Percentiles rank a stretch among this genome's conserved stretches.
These are phyloP conservation scores for Andrena dorsata DNA, from an alignment of 2,888 invertebrate species.

Conservation along the genomic window DNA sequence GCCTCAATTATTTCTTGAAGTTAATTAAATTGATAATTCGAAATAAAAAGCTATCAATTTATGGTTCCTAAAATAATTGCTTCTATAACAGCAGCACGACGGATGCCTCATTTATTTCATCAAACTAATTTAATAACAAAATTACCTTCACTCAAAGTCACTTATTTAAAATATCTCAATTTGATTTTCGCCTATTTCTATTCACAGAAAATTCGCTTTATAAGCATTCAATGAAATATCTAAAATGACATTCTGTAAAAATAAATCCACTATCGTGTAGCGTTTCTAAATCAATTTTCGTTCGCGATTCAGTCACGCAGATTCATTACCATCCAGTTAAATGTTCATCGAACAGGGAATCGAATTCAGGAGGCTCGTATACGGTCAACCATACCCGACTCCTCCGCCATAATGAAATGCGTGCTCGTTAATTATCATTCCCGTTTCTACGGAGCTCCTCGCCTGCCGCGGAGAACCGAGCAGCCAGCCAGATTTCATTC, in stretches of 20 bases:
- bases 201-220: neutral
- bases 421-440: slow-evolving; percentile 46
- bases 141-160: neutral
- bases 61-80: no score
- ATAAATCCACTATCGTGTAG: no score
- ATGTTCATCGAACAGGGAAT: neutral
- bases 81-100: no score
- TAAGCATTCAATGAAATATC: neutral
- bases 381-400: slow-evolving; percentile 25
- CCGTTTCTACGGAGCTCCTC: slow-evolving; percentile 14
- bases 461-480: neutral
- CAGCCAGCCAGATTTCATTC: slow-evolving; percentile 19
- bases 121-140: neutral
- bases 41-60: no score
- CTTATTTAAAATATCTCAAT: neutral
- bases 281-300: no score
- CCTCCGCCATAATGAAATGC: neutral
- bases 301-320: neutral
- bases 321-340: slow-evolving; percentile 1
- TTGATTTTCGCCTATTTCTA: neutral
- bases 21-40: no score
- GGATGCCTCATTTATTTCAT: no score
- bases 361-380: slow-evolving; percentile 1
- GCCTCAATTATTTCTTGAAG: no score
- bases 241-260: neutral